These are phyloP conservation scores for Hydrozoanthus gracilis DNA, from an alignment of 92 coral and sea anemone species.

Conservation along the genomic window DNA sequence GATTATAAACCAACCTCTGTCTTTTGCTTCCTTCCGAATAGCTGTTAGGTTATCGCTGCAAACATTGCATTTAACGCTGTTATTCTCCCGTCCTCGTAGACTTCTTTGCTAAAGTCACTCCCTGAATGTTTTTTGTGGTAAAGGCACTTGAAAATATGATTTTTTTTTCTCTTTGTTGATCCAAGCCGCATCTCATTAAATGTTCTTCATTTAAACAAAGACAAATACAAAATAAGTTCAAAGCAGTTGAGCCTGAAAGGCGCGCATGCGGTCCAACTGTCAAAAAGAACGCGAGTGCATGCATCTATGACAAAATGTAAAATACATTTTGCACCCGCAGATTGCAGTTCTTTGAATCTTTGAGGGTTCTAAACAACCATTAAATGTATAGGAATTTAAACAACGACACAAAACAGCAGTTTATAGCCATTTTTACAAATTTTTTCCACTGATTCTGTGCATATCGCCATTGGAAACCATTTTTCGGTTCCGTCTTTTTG, in stretches of 20 bases:
- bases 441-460: too few relatives aligned
- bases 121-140: slow-evolving; percentile 19
- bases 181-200: slow-evolving; percentile 25
- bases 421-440: too few relatives aligned
- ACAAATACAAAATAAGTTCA: neutral
- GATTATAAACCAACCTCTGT: slow-evolving; percentile 38
- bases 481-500: too few relatives aligned
- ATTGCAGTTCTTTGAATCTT: slow-evolving; percentile 19
- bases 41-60: slow-evolving; percentile 11
- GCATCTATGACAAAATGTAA: slow-evolving; percentile 16
- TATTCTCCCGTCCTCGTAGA: slow-evolving; percentile 17
- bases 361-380: slow-evolving; percentile 5
- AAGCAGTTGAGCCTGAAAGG: neutral
- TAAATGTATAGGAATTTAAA: too few relatives aligned
- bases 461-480: too few relatives aligned
- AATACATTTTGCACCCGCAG: too few relatives aligned
- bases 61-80: slow-evolving; percentile 29
- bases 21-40: slow-evolving; percentile 40
- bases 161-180: slow-evolving; percentile 19
- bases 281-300: slow-evolving; percentile 9
- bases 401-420: too few relatives aligned
- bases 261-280: slow-evolving; percentile 20
- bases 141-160: slow-evolving; percentile 24
- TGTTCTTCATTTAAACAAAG: slow-evolving; percentile 16
- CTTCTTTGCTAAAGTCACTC: slow-evolving; percentile 31